These are phyloP conservation scores for Aleiodes testaceus DNA, from an alignment of 2,888 invertebrate species.

Conservation along the genomic window DNA sequence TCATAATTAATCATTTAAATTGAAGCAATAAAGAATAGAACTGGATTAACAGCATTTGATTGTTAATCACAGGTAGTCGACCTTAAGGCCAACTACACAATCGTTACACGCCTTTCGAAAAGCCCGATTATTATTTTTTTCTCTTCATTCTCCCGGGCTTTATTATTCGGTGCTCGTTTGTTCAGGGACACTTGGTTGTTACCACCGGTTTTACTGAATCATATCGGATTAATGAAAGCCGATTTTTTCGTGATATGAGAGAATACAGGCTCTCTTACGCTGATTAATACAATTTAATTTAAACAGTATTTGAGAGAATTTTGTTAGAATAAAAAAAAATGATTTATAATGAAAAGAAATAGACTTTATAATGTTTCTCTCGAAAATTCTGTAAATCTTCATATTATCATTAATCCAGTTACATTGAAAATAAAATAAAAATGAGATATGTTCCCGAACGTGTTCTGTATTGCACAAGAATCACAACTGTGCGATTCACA, in stretches of 20 bases:
- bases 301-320: conserved; percentile 10
- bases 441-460: conserved; percentile 21
- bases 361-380: too few species aligned
- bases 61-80: conserved; percentile 33
- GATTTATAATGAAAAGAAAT: too few species aligned
- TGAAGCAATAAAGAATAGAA: not conserved
- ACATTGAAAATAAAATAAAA: conserved; percentile 18
- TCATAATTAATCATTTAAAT: conserved; percentile 2
- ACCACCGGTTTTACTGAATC: conserved; percentile 12
- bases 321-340: too few species aligned
- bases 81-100: conserved; percentile 4
- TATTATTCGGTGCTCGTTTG: conserved; percentile 19
- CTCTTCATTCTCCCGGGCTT: conserved; percentile 11
- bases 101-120: conserved; percentile 42
- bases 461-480: conserved; percentile 38
- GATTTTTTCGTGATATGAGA: not conserved
- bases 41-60: conserved; percentile 35
- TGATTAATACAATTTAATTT: conserved; percentile 14
- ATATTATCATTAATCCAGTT: conserved; percentile 2
- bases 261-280: not conserved
- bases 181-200: conserved; percentile 21
- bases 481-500: conserved; percentile 48
- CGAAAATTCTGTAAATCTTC: not conserved
- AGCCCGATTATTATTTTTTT: conserved; percentile 37
- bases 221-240: conserved; percentile 32